A percentile compares a stretch with the other conserved stretches of the same genome.
These are phyloP conservation scores for Sicus ferrugineus DNA, from an alignment of 2,888 invertebrate species.

Conservation along the genomic window DNA sequence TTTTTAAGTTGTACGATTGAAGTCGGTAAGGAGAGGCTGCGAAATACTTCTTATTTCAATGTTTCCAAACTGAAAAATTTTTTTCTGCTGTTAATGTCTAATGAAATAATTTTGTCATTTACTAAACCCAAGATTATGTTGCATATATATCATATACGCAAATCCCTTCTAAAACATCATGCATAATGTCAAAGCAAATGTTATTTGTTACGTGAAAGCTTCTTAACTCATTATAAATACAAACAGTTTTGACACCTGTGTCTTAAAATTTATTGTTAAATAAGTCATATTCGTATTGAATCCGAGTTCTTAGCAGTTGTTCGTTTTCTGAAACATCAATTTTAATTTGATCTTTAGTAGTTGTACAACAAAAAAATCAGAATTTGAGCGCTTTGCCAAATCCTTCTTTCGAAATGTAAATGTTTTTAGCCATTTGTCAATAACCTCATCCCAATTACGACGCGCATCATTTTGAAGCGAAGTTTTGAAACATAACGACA, in stretches of 20 bases:
- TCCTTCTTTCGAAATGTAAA: too few relatives aligned
- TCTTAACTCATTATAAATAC: slow-evolving; percentile 37
- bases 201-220: slow-evolving; percentile 43
- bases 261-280: slow-evolving; percentile 36
- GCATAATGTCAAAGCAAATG: slow-evolving; percentile 38
- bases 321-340: slow-evolving; percentile 38
- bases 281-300: slow-evolving; percentile 39
- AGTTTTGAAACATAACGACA: too few relatives aligned
- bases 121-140: slow-evolving; percentile 37
- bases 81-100: slow-evolving; percentile 36
- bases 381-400: too few relatives aligned
- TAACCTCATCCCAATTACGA: too few relatives aligned
- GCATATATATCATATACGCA: slow-evolving; percentile 38
- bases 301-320: slow-evolving; percentile 38
- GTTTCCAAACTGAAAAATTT: slow-evolving; percentile 36
- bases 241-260: slow-evolving; percentile 42
- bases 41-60: slow-evolving; percentile 37
- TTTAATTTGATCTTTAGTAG: slow-evolving; percentile 41
- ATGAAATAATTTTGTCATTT: slow-evolving; percentile 33
- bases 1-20: slow-evolving; percentile 36
- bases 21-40: slow-evolving; percentile 28
- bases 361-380: too few relatives aligned
- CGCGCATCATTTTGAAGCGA: too few relatives aligned
- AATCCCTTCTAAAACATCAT: slow-evolving; percentile 36
- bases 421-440: too few relatives aligned